Base-by-base conservation (phyloP, 2,113 vertebrate genomes). In the Mirza zaza region DNA sequence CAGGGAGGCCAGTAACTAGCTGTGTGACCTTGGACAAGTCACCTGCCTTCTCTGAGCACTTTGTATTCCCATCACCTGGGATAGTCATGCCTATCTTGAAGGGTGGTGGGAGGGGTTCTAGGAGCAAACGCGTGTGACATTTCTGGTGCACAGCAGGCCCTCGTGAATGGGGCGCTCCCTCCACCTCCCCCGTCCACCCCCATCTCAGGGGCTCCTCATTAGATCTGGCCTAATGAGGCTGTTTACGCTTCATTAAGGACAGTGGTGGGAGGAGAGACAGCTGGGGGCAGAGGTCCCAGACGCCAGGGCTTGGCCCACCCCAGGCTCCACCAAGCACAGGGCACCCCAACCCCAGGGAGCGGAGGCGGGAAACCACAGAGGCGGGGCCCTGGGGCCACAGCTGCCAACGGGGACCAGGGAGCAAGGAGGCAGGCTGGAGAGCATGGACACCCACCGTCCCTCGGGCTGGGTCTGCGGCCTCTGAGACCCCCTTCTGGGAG, bases 221-320 rank as follows among this genome's bases (percentile, higher is more conserved):
- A 52, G 0, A 90, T 85, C 86, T 67, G 25, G 67, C 89, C 94
- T 97, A 97, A 97, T 85, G 94, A 95, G 98, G 89, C 98, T 34
- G 95, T 97, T 98, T 97, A 89, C 27, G 94, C 97, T 94, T 86
- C 95, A 23, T 80, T 80, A 97, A 97, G 96, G 95, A 96, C 75
- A 83, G 94, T 57, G 93, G 75, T 61, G 86, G 52, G 73, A 86
- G 59, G 68, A 55, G 48, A 29, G 45, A 39, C 34, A 70, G 39
- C 11, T 3, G 55, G n/a, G 9, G n/a, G 9, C 23, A 39, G 84
- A 34, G 61, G 63, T 61, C 48, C 61, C 65, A 29, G 39, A 71
- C 73, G 65, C 81, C 77, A 83, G 57, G 52, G 36, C 82, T 36
- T 61, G 79, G 87, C 76, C 39, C 42, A 79, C 36, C 65, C 57